Conservation (phyloP, 2,888 invertebrate genomes). For the Hybos culiciformis region DNA sequence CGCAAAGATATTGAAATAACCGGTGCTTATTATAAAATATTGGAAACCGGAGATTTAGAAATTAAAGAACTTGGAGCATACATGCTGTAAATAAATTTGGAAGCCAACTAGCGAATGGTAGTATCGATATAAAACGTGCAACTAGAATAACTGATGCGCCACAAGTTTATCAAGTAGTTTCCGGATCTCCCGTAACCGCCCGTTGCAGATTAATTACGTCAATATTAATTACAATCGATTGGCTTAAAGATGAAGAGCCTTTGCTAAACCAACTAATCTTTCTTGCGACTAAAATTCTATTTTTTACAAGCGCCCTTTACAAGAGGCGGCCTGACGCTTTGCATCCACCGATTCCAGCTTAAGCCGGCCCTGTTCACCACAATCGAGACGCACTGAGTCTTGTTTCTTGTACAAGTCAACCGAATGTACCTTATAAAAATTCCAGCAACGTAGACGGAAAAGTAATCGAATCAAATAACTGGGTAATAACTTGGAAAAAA, state of each 20-base stretch:
- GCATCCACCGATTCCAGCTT: too few species aligned
- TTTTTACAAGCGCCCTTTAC: too few species aligned
- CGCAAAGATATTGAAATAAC: conserved; percentile 70
- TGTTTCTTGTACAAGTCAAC: too few species aligned
- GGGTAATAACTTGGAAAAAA: too few species aligned
- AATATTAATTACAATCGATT: conserved; percentile 62
- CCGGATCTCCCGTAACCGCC: conserved; percentile 79
- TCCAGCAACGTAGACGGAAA: too few species aligned
- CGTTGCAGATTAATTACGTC: conserved; percentile 86
- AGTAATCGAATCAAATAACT: too few species aligned
- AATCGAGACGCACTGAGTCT: too few species aligned
- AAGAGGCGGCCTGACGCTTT: too few species aligned
- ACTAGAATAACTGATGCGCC: conserved; percentile 80
- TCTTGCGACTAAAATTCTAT: too few species aligned
- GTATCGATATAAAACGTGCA: conserved; percentile 70
- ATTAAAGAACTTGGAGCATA: conserved; percentile 81
- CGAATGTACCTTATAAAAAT: too few species aligned
- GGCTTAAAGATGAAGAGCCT: conserved; percentile 73
- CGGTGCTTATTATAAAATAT: conserved; percentile 73
- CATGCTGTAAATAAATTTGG: conserved; percentile 87
- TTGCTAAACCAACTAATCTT: too few species aligned
- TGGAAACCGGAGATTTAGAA: conserved; percentile 64
- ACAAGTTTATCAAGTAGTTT: conserved; percentile 82
- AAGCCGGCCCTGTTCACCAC: too few species aligned
- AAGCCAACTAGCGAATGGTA: conserved; percentile 63